Evolutionary conservation across 1,140 invertebrate genomes (phyloP).

Genomic region (Drosophila setifemur): DNA sequence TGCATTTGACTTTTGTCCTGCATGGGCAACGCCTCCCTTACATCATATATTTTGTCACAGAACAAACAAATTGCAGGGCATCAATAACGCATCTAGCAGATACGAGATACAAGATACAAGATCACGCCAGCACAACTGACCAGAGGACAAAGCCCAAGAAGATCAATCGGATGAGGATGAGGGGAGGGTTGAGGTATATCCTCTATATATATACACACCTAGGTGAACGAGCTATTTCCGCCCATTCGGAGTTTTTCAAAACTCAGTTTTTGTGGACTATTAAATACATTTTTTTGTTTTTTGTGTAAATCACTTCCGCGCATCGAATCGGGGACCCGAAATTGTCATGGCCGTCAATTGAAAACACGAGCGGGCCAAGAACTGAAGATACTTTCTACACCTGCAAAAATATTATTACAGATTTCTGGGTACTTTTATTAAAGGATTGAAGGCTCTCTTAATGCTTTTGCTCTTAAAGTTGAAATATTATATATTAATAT

Average conservation of each 20-base stretch:
- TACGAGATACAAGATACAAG: conserved; percentile 26
- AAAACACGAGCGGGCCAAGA: conserved; percentile 45
- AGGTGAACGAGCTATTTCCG: conserved; percentile 62
- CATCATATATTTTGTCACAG: conserved; percentile 27
- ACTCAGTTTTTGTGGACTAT: conserved; percentile 35
- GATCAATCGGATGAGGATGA: conserved; percentile 48
- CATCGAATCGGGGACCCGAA: conserved; percentile 63
- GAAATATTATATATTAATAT: no score
- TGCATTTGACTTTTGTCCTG: conserved; percentile 19
- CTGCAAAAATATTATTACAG: no score
- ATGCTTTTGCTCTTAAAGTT: no score
- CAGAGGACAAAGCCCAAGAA: conserved; percentile 52
- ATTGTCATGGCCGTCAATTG: conserved; percentile 78
- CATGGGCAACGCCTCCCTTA: conserved; percentile 27
- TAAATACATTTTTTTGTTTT: conserved; percentile 4
- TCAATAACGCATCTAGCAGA: conserved; percentile 31
- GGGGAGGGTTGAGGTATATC: conserved; percentile 13
- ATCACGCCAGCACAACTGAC: conserved; percentile 66
- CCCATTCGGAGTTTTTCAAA: conserved; percentile 5
- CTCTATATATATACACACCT: neutral
- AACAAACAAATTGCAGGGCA: conserved; percentile 27
- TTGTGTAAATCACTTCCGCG: conserved; percentile 75
- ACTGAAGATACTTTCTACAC: neutral
- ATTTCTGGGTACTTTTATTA: no score
- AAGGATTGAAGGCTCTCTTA: no score